Base-by-base conservation (phyloP, 2,113 vertebrate genomes). In the Tupaia chinensis region DNA sequence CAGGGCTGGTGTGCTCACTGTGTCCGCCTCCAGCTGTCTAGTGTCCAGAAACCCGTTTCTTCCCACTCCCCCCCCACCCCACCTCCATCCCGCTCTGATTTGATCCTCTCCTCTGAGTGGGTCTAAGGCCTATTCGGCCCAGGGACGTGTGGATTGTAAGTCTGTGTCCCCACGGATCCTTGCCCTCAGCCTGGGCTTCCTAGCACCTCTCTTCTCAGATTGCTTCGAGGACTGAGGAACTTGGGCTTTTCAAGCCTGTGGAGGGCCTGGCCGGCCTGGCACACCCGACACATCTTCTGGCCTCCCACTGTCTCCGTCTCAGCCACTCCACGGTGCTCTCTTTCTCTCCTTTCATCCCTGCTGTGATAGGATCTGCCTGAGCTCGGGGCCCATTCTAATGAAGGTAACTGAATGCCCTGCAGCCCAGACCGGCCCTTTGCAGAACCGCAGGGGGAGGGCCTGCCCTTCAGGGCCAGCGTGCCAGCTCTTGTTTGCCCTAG, bases 371-470 rank as follows among this genome's bases (percentile, higher is more conserved):
- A 77, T 93, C 93, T 66, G 93, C 76, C 93, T 8, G 68, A 96
- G 93, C 89, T 66, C 7, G n/a, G 92, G 91, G 95, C 94, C 96
- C 92, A 96, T 97, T 98, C 97, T 97, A 97, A 97, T 96, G 92
- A 98, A 96, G 95, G 96, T 94, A 95, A 97, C 93, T 94, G 94
- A 97, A 97, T 96, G 94, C 97, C 84, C 7, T 15, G 89, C 73
- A 29, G 76, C 94, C 53, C 19, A 94, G 87, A 95, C 81, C 9
- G 16, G 92, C 86, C 94, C 68, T 91, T 94, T 86, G 77, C 89
- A 94, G 56, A 96, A 73, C 23, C 34, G 80, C 90, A 4, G 25
- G 81, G 77, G 95, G 97, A 88, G 86, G 93, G 72, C 93, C 92
- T 87, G 94, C 81, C 81, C 80, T 63, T 1, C 0, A 65, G 80